Conservation (phyloP, 2,797 vertebrate species). For the Sylvia borin region DNA sequence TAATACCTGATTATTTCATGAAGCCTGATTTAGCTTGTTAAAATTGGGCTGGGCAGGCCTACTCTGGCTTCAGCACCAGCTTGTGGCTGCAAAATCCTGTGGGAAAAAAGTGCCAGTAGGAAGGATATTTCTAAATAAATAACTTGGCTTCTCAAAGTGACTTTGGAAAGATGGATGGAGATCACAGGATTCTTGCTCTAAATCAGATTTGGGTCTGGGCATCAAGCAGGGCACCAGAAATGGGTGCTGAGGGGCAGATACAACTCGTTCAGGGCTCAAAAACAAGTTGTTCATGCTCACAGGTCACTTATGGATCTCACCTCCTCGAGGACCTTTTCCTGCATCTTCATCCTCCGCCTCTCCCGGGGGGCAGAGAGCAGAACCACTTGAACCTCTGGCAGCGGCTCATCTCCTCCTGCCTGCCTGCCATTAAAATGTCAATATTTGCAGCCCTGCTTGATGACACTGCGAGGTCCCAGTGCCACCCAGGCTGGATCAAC, state of each 20-base stretch:
- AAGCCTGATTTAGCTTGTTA: neutral
- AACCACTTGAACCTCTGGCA: neutral
- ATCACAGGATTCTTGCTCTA: neutral
- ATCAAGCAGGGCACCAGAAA: neutral
- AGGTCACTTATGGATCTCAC: neutral
- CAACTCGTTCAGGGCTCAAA: neutral
- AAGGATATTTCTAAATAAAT: neutral
- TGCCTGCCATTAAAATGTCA: slow-evolving; percentile 7
- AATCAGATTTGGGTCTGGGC: neutral
- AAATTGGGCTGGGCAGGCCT: neutral
- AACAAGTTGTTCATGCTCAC: neutral
- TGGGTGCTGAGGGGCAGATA: neutral
- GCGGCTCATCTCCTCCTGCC: neutral
- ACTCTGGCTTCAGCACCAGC: neutral
- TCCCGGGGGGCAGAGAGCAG: neutral
- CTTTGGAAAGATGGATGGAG: neutral
- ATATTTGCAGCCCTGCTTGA: neutral
- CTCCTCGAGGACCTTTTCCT: neutral
- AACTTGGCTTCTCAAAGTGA: neutral
- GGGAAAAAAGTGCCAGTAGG: neutral
- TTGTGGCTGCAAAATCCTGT: neutral
- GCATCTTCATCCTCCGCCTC: neutral
- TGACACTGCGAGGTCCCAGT: neutral
- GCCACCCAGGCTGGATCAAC: slow-evolving; percentile 20
- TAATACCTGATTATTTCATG: neutral